A percentile compares a stretch with the other conserved stretches of the same genome.
Conservation (phyloP, 2,113 vertebrate genomes). For the Gallinago media region DNA sequence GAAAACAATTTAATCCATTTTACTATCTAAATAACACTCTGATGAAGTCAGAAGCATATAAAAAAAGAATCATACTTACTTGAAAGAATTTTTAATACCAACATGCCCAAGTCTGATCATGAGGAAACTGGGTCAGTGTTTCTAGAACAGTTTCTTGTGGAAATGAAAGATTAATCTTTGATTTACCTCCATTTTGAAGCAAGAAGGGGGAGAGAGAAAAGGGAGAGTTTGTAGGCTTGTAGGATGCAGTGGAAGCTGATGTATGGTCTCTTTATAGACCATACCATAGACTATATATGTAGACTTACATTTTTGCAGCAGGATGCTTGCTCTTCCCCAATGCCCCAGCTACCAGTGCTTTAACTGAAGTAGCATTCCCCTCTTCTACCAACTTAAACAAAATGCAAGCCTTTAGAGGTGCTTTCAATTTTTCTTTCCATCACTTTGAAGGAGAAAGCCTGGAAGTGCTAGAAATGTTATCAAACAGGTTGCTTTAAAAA, state of each 20-base stretch:
- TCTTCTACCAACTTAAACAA: neutral
- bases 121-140: neutral
- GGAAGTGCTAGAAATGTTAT: slow-evolving; percentile 20
- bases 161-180: neutral
- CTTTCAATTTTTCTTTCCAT: neutral
- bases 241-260: neutral
- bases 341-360: neutral
- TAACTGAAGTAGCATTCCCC: neutral
- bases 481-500: slow-evolving; percentile 14
- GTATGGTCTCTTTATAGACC: neutral
- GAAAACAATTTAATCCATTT: slow-evolving; percentile 31
- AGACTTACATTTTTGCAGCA: neutral
- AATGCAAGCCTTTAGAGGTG: neutral
- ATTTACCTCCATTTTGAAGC: neutral
- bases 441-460: neutral
- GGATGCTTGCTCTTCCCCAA: neutral
- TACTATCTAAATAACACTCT: slow-evolving; percentile 23
- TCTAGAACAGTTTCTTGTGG: neutral
- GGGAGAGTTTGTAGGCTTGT: neutral
- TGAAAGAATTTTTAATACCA: slow-evolving; percentile 4
- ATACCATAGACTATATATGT: neutral
- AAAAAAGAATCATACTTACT: neutral
- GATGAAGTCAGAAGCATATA: slow-evolving; percentile 12
- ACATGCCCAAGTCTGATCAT: neutral
- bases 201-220: neutral